Evolutionary conservation across 1,140 invertebrate species (phyloP).

Genomic region (Coenobita brevimanus): DNA sequence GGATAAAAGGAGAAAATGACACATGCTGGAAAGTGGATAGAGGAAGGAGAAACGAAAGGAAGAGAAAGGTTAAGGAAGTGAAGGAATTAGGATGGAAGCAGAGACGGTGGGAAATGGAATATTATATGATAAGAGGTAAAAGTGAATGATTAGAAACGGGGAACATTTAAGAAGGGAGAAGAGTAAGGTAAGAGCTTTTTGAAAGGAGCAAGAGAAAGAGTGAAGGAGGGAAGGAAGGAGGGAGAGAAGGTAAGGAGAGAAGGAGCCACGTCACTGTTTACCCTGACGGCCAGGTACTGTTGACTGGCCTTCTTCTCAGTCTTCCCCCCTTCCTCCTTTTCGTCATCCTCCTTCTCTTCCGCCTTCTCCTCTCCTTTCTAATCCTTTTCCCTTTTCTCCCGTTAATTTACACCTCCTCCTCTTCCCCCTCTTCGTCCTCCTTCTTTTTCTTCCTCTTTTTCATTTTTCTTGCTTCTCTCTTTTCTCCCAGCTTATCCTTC

Average conservation of each 20-base stretch:
- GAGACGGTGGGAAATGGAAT: conserved; percentile 12
- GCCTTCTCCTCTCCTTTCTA: too few species aligned
- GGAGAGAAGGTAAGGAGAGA: background rate
- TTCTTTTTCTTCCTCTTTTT: too few species aligned
- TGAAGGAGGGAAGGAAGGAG: background rate
- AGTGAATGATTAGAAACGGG: conserved; percentile 3
- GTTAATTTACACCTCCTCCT: too few species aligned
- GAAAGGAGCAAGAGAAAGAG: background rate
- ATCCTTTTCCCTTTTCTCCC: too few species aligned
- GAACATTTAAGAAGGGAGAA: background rate
- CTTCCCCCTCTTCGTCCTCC: too few species aligned
- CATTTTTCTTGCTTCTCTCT: too few species aligned
- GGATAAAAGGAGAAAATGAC: background rate
- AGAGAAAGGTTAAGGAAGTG: background rate
- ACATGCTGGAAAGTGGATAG: background rate
- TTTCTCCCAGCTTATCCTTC: too few species aligned
- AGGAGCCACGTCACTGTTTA: too few species aligned
- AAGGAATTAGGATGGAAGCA: background rate
- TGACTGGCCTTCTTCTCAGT: too few species aligned
- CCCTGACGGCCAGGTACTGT: too few species aligned
- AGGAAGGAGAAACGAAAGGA: background rate
- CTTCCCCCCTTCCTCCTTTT: too few species aligned
- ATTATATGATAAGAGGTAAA: conserved; percentile 4
- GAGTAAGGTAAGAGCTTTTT: background rate
- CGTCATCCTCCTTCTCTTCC: too few species aligned